phyloP scores from a whole-genome alignment of 2,113 vertebrate species.

The Nothobranchius furzeri region DNA sequence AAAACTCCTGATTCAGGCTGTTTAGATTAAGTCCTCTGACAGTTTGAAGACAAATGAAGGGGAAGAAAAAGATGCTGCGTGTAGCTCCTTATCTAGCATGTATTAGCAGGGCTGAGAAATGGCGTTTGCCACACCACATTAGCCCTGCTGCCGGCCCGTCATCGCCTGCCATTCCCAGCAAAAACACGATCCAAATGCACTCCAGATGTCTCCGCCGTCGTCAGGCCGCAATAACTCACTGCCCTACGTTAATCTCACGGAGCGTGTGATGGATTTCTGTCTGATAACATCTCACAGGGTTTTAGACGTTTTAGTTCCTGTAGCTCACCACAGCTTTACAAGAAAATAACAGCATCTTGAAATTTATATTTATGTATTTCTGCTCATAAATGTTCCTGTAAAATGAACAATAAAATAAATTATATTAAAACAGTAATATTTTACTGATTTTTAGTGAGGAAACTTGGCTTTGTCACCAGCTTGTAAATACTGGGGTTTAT shows the following conservation, averaged over 20 bases:
- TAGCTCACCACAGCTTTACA: constrained; percentile 59
- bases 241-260: constrained; percentile 75
- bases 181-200: constrained; percentile 77
- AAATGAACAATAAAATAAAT: constrained; percentile 11
- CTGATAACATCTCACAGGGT: constrained; percentile 72
- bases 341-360: constrained; percentile 10
- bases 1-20: constrained; percentile 80
- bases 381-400: constrained; percentile 15
- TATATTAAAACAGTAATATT: not conserved
- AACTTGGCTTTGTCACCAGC: not conserved
- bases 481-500: constrained; percentile 8
- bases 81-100: constrained; percentile 71
- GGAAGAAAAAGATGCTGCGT: constrained; percentile 43
- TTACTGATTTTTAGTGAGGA: not conserved
- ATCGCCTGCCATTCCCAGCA: constrained; percentile 70
- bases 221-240: constrained; percentile 73
- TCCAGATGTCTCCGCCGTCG: constrained; percentile 80
- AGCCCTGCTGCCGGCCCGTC: constrained; percentile 70
- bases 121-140: constrained; percentile 72
- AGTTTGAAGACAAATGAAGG: constrained; percentile 48
- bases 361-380: constrained; percentile 10
- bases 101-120: constrained; percentile 63
- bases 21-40: constrained; percentile 37
- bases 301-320: constrained; percentile 47
- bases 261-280: constrained; percentile 72